These are phyloP conservation scores for Bruchidius siliquastri DNA, from an alignment of 2,888 invertebrate genomes.

Conservation along the genomic window DNA sequence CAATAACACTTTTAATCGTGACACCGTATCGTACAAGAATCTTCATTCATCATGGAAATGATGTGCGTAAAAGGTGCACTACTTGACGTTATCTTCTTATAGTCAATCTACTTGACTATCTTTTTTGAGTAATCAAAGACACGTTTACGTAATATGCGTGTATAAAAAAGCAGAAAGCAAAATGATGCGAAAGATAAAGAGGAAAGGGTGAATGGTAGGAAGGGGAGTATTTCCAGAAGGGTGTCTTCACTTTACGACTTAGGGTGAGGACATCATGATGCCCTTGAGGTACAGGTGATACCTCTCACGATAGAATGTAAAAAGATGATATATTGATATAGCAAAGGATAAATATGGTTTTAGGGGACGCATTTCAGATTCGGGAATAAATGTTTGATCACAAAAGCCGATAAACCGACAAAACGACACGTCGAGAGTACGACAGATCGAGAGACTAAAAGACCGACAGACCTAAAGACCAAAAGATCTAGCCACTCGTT, in stretches of 20 bases:
- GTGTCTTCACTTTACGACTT: neutral
- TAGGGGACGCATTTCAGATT: neutral
- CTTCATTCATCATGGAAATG: too few relatives aligned
- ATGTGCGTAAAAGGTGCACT: too few relatives aligned
- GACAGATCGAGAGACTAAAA: too few relatives aligned
- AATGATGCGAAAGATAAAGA: neutral
- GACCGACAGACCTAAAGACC: too few relatives aligned
- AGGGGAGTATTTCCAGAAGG: neutral
- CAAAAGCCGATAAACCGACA: too few relatives aligned
- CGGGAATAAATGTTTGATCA: too few relatives aligned
- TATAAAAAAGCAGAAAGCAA: neutral
- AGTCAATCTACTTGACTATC: too few relatives aligned
- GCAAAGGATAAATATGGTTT: neutral
- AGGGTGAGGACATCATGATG: neutral
- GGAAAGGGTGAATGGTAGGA: neutral
- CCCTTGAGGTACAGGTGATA: neutral
- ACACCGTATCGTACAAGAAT: too few relatives aligned
- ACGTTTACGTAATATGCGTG: neutral
- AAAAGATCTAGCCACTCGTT: too few relatives aligned
- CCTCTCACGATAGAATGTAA: neutral
- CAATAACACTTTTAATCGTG: too few relatives aligned
- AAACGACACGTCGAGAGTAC: too few relatives aligned
- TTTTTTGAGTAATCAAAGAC: neutral
- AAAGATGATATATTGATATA: neutral
- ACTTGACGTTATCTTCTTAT: too few relatives aligned